Conservation (phyloP, 1,140 invertebrate species). For the Heliconius eleuchia region DNA sequence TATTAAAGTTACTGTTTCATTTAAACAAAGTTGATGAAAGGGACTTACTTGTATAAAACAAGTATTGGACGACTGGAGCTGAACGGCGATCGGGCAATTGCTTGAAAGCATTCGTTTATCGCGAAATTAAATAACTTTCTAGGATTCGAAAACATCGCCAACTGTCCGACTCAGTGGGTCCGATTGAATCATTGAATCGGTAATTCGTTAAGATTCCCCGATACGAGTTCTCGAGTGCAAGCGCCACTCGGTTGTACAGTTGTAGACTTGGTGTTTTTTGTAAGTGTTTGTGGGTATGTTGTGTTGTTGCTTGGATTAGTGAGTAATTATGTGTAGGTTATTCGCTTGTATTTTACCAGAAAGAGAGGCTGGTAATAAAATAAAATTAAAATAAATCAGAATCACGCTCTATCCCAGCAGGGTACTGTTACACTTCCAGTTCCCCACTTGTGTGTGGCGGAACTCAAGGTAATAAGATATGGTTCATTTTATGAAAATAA, state of each 20-base stretch:
- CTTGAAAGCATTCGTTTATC: conserved; percentile 29
- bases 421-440: too few relatives aligned
- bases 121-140: conserved; percentile 31
- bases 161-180: conserved; percentile 24
- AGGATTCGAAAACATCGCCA: conserved; percentile 26
- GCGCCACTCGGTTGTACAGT: conserved; percentile 6
- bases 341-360: too few relatives aligned
- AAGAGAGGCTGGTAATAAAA: too few relatives aligned
- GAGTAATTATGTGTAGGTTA: background rate
- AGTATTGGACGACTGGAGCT: conserved; percentile 2
- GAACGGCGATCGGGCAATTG: conserved; percentile 23
- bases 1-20: conserved; percentile 5
- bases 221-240: background rate
- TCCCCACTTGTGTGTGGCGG: too few relatives aligned
- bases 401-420: too few relatives aligned
- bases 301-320: conserved; percentile 7
- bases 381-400: too few relatives aligned
- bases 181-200: conserved; percentile 28
- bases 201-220: conserved; percentile 25
- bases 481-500: too few relatives aligned
- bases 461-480: too few relatives aligned
- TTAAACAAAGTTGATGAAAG: conserved; percentile 8
- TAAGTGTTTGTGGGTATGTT: background rate
- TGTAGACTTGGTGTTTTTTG: background rate
- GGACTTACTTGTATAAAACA: background rate